phyloP scores from a whole-genome alignment of 1,140 invertebrate genomes.

The Dufourea novaeangliae region DNA sequence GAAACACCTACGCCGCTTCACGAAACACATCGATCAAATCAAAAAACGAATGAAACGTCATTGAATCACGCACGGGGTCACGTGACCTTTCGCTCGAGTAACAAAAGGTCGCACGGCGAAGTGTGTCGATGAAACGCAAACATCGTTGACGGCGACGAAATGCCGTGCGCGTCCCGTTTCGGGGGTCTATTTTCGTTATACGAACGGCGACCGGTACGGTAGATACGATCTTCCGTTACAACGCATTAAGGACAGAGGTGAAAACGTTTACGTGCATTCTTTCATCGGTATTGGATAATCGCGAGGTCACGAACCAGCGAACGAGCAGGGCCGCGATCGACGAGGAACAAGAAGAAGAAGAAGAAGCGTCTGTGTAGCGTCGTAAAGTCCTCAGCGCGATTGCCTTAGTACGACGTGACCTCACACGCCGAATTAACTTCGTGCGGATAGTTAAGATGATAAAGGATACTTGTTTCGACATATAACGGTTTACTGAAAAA shows the following conservation, averaged over 20 bases:
- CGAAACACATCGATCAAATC: conserved; percentile 33
- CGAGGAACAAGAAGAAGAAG: not conserved
- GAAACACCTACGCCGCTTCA: not conserved
- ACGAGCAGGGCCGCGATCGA: not conserved
- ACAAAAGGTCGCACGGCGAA: conserved; percentile 38
- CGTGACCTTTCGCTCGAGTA: conserved; percentile 21
- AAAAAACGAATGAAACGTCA: conserved; percentile 40
- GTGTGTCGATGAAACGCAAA: conserved; percentile 31
- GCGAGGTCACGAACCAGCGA: conserved; percentile 29
- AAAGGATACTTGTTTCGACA: too few species aligned
- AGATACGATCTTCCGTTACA: conserved; percentile 36
- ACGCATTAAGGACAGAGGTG: conserved; percentile 31
- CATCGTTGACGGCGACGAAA: conserved; percentile 10
- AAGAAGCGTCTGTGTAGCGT: too few species aligned
- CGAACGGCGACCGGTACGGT: not conserved
- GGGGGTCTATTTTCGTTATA: conserved; percentile 22
- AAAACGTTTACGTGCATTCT: conserved; percentile 46
- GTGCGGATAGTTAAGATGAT: too few species aligned
- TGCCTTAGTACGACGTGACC: too few species aligned
- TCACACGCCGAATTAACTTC: too few species aligned
- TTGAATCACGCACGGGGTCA: conserved; percentile 42
- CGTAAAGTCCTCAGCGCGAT: too few species aligned
- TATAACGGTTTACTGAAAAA: too few species aligned
- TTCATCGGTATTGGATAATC: conserved; percentile 57
- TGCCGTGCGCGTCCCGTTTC: not conserved